Evolutionary conservation across 2,888 invertebrate genomes (phyloP).

Genomic region (Pelosia muscerda): DNA sequence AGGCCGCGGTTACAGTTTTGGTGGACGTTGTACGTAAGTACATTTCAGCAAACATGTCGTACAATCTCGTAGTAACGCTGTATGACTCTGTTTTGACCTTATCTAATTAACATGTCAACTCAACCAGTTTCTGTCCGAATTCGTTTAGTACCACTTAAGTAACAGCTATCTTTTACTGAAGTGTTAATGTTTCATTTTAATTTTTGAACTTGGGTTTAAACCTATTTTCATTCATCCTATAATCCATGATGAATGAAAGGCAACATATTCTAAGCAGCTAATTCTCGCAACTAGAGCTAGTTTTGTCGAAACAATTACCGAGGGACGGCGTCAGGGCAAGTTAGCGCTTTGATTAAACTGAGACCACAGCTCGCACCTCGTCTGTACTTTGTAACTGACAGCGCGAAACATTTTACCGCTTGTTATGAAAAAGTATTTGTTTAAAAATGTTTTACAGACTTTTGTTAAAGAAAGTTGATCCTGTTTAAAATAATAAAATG

Average conservation of each 20-base stretch:
- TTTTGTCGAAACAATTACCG: slow-evolving; percentile 67
- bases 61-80: not conserved
- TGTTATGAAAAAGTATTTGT: slow-evolving; percentile 45
- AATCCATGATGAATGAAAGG: slow-evolving; percentile 27
- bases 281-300: slow-evolving; percentile 54
- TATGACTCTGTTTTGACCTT: slow-evolving; percentile 15
- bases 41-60: not conserved
- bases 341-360: slow-evolving; percentile 73
- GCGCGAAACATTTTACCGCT: slow-evolving; percentile 37
- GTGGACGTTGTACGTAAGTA: too few relatives aligned
- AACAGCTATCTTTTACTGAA: too few relatives aligned
- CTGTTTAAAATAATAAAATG: not conserved
- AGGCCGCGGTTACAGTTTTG: too few relatives aligned
- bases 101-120: slow-evolving; percentile 41
- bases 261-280: slow-evolving; percentile 54
- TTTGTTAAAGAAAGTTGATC: not conserved
- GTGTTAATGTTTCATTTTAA: too few relatives aligned
- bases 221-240: not conserved
- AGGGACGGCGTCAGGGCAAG: slow-evolving; percentile 63
- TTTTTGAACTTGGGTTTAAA: too few relatives aligned
- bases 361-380: slow-evolving; percentile 63
- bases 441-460: slow-evolving; percentile 34
- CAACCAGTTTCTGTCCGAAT: slow-evolving; percentile 34
- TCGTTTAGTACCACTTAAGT: too few relatives aligned
- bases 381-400: slow-evolving; percentile 60